A percentile compares a stretch with the other conserved stretches of the same genome.
Conservation (phyloP, 2,113 vertebrate genomes). For the Lepidothrix coronata region DNA sequence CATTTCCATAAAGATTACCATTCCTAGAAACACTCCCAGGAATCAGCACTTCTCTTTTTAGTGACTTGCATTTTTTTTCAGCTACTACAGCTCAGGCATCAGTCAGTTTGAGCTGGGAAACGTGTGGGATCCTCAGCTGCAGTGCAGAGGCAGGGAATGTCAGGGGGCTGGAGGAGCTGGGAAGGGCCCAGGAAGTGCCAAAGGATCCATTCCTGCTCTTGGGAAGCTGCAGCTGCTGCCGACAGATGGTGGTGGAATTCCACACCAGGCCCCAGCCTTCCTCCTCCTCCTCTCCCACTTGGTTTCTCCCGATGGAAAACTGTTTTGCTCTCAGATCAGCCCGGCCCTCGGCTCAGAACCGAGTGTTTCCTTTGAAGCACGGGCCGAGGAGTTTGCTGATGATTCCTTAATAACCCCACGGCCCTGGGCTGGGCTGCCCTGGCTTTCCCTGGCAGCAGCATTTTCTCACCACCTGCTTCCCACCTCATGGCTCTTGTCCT, state of each 20-base stretch:
- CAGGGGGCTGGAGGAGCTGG: accelerated
- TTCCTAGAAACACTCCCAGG: background rate
- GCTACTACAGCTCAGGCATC: background rate
- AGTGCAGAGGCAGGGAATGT: accelerated
- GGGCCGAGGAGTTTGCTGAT: background rate
- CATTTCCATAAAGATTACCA: accelerated
- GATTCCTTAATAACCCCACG: background rate
- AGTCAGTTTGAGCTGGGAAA: accelerated
- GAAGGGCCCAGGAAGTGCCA: background rate
- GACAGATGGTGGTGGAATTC: conserved; percentile 36
- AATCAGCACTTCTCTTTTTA: background rate
- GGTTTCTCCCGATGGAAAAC: background rate
- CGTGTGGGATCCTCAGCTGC: accelerated
- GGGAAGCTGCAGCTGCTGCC: background rate
- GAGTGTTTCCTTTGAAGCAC: background rate
- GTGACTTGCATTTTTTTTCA: background rate
- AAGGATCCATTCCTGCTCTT: background rate
- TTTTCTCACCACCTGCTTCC: background rate
- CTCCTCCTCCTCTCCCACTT: background rate
- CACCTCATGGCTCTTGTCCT: accelerated
- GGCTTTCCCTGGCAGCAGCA: accelerated
- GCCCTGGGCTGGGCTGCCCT: background rate
- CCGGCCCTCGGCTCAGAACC: accelerated
- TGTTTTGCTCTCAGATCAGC: background rate
- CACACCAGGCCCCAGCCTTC: background rate